These are phyloP conservation scores for Sitophilus oryzae DNA, from an alignment of 1,140 invertebrate genomes.

Conservation along the genomic window DNA sequence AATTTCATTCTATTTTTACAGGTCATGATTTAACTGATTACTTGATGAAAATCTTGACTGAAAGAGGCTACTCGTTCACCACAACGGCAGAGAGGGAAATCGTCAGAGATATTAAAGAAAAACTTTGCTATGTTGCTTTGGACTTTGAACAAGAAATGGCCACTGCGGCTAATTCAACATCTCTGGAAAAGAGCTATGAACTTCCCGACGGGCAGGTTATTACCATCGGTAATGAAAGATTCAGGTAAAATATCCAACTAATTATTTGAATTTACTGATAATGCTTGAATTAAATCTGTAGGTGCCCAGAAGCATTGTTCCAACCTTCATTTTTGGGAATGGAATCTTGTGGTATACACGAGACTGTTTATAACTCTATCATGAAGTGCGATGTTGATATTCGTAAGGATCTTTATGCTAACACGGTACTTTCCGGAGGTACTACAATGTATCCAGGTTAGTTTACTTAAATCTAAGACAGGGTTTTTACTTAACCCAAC, in stretches of 20 bases:
- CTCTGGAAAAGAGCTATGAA: constrained; percentile 91
- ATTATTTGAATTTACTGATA: not conserved
- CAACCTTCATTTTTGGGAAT: constrained; percentile 92
- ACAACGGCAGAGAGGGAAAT: constrained; percentile 96
- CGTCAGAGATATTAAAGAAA: constrained; percentile 92
- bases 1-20: not conserved
- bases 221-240: constrained; percentile 93
- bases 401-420: constrained; percentile 92
- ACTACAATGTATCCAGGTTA: constrained; percentile 90
- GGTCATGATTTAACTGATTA: constrained; percentile 88
- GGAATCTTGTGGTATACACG: constrained; percentile 92
- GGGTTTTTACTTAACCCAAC: not conserved
- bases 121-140: constrained; percentile 84
- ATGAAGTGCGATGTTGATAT: constrained; percentile 96
- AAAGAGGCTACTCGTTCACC: constrained; percentile 94
- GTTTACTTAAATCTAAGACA: not conserved
- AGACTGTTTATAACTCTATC: constrained; percentile 94
- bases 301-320: constrained; percentile 93
- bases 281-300: not conserved
- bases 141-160: constrained; percentile 95
- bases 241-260: constrained; percentile 65
- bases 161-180: constrained; percentile 83
- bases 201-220: constrained; percentile 93
- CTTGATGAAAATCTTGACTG: constrained; percentile 94
- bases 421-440: constrained; percentile 92